Conservation (phyloP, 1,140 invertebrate genomes). For the Megathymus violae region DNA sequence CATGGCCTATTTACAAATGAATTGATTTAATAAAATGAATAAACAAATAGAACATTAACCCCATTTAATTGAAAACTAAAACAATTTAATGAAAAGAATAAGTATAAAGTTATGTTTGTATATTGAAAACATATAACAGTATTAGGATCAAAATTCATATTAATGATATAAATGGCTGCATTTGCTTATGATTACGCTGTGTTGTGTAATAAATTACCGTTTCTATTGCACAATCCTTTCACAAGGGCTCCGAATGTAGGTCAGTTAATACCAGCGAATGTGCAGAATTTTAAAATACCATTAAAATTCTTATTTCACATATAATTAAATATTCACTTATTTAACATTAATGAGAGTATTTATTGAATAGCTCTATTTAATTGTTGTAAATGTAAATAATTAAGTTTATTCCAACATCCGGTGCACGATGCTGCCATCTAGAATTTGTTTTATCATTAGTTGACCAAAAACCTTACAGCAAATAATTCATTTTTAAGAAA, state of each 20-base stretch:
- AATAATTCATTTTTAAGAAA: not conserved
- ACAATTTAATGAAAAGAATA: slow-evolving; percentile 42
- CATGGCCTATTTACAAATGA: slow-evolving; percentile 64
- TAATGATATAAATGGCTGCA: slow-evolving; percentile 75
- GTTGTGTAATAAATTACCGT: slow-evolving; percentile 84
- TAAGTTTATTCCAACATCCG: slow-evolving; percentile 52
- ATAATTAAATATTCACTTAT: too few species aligned
- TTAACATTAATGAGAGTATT: too few species aligned
- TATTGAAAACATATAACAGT: slow-evolving; percentile 43
- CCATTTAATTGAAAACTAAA: slow-evolving; percentile 4
- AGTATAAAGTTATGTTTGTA: slow-evolving; percentile 42
- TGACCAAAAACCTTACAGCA: not conserved
- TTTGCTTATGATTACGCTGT: slow-evolving; percentile 79
- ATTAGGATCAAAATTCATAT: too few species aligned
- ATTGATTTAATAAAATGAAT: slow-evolving; percentile 19
- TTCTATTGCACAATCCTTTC: slow-evolving; percentile 84
- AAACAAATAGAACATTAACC: not conserved
- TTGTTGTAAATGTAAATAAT: too few species aligned
- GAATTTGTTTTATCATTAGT: not conserved
- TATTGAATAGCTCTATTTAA: too few species aligned
- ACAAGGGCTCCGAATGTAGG: slow-evolving; percentile 82
- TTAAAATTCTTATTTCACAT: too few species aligned
- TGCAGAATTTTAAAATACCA: too few species aligned
- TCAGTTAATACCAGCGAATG: slow-evolving; percentile 78
- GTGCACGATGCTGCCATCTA: slow-evolving; percentile 46